A percentile compares a stretch with the other conserved stretches of the same genome.
These are phyloP conservation scores for Chelidonichthys spinosus DNA, from an alignment of 2,797 vertebrate species.

Conservation along the genomic window DNA sequence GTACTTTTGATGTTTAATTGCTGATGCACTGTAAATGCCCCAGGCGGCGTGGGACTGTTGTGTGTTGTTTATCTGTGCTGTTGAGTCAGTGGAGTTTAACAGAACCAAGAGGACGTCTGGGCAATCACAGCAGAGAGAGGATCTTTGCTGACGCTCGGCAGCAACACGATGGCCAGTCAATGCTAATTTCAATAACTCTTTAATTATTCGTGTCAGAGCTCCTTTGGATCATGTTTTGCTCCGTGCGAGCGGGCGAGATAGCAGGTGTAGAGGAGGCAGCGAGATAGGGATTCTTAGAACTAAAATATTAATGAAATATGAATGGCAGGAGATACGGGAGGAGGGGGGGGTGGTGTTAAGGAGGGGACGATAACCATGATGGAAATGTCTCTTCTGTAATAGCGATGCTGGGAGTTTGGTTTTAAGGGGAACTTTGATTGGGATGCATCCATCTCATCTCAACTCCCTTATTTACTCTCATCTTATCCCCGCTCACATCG, in stretches of 20 bases:
- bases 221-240: constrained; percentile 64
- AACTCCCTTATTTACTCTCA: neutral
- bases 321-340: constrained; percentile 47
- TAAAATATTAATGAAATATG: constrained; percentile 73
- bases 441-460: neutral
- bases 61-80: constrained; percentile 33
- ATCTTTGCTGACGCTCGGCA: constrained; percentile 60
- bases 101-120: constrained; percentile 54
- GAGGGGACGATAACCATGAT: constrained; percentile 12
- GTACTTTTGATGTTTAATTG: constrained; percentile 11
- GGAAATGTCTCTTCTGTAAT: constrained; percentile 51
- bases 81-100: constrained; percentile 55
- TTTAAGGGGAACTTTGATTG: constrained; percentile 31
- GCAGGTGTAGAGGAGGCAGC: constrained; percentile 2
- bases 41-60: neutral
- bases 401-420: constrained; percentile 53
- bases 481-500: constrained; percentile 3
- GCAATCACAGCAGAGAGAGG: constrained; percentile 60
- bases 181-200: constrained; percentile 79
- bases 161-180: constrained; percentile 69
- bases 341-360: constrained; percentile 2
- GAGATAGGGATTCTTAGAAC: constrained; percentile 43
- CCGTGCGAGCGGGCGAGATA: constrained; percentile 36
- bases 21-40: neutral
- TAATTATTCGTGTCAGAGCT: constrained; percentile 75